These are phyloP conservation scores for Mimumesa dahlbomi DNA, from an alignment of 2,888 invertebrate species.

Conservation along the genomic window DNA sequence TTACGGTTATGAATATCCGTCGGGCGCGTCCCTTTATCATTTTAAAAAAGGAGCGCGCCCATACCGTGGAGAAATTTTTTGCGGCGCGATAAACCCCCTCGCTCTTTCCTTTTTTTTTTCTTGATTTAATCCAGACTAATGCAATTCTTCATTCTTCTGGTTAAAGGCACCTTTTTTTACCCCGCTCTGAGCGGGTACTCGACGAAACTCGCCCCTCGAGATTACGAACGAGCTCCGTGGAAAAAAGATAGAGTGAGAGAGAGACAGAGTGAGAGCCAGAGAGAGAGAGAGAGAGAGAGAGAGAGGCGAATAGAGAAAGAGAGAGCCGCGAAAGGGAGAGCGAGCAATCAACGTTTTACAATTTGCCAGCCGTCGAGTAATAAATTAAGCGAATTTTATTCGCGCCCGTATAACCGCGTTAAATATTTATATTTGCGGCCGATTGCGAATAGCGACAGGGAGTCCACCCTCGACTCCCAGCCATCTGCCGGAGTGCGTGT, in stretches of 20 bases:
- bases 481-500: conserved; percentile 49
- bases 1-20: background rate
- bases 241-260: too few relatives aligned
- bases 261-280: too few relatives aligned
- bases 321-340: conserved; percentile 1
- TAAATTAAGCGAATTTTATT: conserved; percentile 69
- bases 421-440: conserved; percentile 69
- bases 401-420: conserved; percentile 64
- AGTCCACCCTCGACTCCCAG: conserved; percentile 13
- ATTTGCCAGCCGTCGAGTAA: conserved; percentile 60
- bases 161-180: conserved; percentile 44
- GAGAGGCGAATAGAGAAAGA: too few relatives aligned
- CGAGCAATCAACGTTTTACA: conserved; percentile 65
- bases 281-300: too few relatives aligned
- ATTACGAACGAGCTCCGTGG: conserved; percentile 39
- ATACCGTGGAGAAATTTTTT: conserved; percentile 23
- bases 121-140: conserved; percentile 57
- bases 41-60: background rate
- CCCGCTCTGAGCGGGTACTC: conserved; percentile 38
- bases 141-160: conserved; percentile 58
- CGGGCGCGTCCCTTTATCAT: background rate
- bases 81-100: conserved; percentile 25
- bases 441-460: conserved; percentile 50
- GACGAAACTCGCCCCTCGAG: conserved; percentile 52
- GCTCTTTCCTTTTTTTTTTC: conserved; percentile 33